phyloP scores from a whole-genome alignment of 2,797 vertebrate species.

The Dermochelys coriacea region DNA sequence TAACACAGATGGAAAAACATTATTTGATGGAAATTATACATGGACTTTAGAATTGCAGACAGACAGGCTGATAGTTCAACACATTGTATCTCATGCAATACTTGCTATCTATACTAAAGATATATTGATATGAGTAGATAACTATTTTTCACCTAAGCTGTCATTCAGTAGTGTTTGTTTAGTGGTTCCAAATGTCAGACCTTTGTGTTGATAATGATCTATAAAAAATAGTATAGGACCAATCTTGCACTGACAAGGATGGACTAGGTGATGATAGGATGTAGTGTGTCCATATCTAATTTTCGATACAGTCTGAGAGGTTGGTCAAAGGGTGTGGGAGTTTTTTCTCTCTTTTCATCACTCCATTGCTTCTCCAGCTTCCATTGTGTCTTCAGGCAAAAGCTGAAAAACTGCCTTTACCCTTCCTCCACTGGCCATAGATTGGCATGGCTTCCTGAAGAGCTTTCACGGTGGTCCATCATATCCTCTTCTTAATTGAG shows the following conservation, averaged over 20 bases:
- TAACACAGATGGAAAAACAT: conserved; percentile 9
- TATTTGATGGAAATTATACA: background rate
- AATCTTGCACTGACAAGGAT: no score
- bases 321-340: accelerated
- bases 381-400: accelerated
- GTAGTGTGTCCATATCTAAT: accelerated
- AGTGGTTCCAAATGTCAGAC: background rate
- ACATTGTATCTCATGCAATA: background rate
- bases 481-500: background rate
- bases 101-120: background rate
- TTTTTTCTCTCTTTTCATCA: background rate
- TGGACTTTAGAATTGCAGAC: background rate
- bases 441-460: accelerated
- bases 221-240: no score
- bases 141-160: background rate
- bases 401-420: accelerated
- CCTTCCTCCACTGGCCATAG: accelerated
- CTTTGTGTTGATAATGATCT: background rate
- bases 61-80: background rate
- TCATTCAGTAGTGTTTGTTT: background rate
- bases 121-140: background rate
- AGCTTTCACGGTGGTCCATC: background rate
- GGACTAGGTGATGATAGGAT: background rate
- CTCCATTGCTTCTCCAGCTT: background rate
- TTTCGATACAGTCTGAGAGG: accelerated